Base-by-base conservation (phyloP, 1,140 invertebrate species). In the Chymomyza costata region DNA sequence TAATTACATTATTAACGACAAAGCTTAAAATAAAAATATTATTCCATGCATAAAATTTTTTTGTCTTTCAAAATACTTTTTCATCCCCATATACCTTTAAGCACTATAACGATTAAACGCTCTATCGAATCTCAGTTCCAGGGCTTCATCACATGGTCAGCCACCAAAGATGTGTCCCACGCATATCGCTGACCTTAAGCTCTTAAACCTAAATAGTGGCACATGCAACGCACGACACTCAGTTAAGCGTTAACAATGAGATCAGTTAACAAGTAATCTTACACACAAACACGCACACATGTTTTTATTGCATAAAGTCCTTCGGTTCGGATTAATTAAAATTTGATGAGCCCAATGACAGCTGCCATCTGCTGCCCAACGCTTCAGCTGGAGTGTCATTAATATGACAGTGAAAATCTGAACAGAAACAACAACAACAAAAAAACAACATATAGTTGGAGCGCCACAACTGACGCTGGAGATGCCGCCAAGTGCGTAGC, bases 191-290 rank as follows among this genome's bases (percentile, higher is more conserved):
- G 25, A 28, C 60, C 43, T 15, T 7, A 25, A 45, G 35, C 38
- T 35, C 21, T 34, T 28, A 39, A 51, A 40, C 38, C 32, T 45
- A 28, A 35, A 39, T 25, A 50, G 51, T 65, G 53, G 61, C 73
- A 78, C 51, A 58, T 71, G 73, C 32, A 34, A 34, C 13, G 32
- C 32, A 25, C 13, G 45, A 49, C 32, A 28, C 32, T 47, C 55
- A 56, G 56, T 41, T 31, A 60, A 65, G 50, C 63, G 66, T 80
- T 67, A 66, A 80, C 67, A 78, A 76, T 78, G 66, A 67, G 58
- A 62, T 73, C 73, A 80, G 80, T 64, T 69, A 60, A 71, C 38
- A 62, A 18, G 8, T 35, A 32, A 47, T 11, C 21, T 11, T 38
- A 38, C 30, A 31, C 44, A 54, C 28, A 44, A 25, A 17, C 17